Conservation (phyloP, 2,797 vertebrate genomes). For the Spinus olivaceus region DNA sequence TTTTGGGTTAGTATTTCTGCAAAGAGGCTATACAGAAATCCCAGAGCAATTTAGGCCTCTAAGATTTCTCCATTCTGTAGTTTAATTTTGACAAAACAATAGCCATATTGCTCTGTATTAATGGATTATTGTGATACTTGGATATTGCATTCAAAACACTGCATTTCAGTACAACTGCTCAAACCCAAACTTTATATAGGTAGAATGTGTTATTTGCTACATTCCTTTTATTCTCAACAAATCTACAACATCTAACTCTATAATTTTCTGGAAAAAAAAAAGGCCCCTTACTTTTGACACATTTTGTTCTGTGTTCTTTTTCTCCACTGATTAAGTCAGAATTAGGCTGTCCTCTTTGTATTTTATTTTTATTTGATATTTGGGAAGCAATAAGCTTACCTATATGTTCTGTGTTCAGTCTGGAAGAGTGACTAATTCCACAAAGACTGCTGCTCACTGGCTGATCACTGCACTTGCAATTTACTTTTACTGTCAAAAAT, state of each 20-base stretch:
- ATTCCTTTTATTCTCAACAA: not conserved
- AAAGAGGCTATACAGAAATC: not conserved
- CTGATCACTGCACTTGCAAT: not conserved
- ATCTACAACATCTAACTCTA: not conserved
- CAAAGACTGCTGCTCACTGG: not conserved
- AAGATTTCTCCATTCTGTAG: not conserved
- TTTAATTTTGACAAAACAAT: slow-evolving; percentile 10
- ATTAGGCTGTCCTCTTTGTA: not conserved
- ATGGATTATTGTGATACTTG: not conserved
- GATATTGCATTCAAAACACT: not conserved
- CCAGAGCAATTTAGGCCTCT: not conserved
- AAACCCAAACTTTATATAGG: not conserved
- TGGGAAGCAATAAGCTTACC: not conserved
- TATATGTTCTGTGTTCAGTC: not conserved
- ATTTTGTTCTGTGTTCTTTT: not conserved
- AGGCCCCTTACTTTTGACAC: not conserved
- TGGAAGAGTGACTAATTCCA: not conserved
- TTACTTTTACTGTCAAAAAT: not conserved
- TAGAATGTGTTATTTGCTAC: not conserved
- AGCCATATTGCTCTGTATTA: not conserved
- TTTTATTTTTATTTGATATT: not conserved
- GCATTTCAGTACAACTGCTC: not conserved
- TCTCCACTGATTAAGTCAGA: not conserved
- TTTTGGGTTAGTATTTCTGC: not conserved
- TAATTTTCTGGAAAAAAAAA: not conserved